These are phyloP conservation scores for Chaetorhynchus papuensis DNA, from an alignment of 2,113 vertebrate genomes.

Conservation along the genomic window DNA sequence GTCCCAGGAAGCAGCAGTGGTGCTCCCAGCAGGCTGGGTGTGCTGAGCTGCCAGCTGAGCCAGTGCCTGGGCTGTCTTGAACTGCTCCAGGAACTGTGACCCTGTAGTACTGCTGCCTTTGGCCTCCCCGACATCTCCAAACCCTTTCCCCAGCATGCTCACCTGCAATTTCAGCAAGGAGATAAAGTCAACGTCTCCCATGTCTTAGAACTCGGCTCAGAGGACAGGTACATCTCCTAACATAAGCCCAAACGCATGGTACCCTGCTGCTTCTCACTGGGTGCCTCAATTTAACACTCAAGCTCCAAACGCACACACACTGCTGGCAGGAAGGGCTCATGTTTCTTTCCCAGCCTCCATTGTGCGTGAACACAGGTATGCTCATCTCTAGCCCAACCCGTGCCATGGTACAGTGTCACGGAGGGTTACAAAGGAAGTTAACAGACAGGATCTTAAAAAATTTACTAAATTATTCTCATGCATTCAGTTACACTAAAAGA, in stretches of 20 bases:
- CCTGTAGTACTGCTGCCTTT: conserved; percentile 88
- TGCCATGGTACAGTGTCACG: rapidly evolving
- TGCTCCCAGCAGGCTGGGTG: conserved; percentile 76
- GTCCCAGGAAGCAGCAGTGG: conserved; percentile 84
- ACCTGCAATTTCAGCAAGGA: conserved; percentile 72
- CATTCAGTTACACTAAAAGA: not conserved
- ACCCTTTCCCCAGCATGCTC: conserved; percentile 92
- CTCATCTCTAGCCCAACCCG: not conserved
- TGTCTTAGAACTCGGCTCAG: not conserved
- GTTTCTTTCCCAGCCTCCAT: not conserved
- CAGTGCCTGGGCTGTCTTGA: conserved; percentile 94
- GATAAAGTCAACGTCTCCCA: rapidly evolving
- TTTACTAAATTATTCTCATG: not conserved
- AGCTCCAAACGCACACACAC: not conserved
- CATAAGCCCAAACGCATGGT: rapidly evolving
- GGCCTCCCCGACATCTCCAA: conserved; percentile 87
- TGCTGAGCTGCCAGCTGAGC: conserved; percentile 95
- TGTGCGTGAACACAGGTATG: rapidly evolving
- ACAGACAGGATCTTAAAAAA: not conserved
- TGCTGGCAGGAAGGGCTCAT: not conserved
- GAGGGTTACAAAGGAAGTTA: not conserved
- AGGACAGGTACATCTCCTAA: not conserved
- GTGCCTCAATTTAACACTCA: not conserved
- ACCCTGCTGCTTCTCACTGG: not conserved
- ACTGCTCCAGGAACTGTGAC: conserved; percentile 97